Evolutionary conservation across 2,888 invertebrate species (phyloP).

Genomic region (Epirrhoe tristata): DNA sequence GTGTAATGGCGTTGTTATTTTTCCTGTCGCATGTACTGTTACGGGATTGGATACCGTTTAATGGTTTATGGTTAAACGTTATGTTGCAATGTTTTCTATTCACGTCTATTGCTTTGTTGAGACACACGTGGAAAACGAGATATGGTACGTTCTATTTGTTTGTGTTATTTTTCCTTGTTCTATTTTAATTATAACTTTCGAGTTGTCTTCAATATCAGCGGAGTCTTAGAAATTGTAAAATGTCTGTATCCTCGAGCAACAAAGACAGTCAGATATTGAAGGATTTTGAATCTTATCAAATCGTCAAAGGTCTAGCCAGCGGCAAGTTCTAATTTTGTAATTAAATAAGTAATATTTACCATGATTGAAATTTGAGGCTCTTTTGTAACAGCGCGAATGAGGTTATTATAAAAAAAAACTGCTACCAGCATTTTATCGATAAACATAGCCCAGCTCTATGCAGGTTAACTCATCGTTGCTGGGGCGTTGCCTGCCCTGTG

Average conservation of each 20-base stretch:
- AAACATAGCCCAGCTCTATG: slow-evolving; percentile 55
- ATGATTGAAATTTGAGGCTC: too few relatives aligned
- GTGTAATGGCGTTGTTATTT: slow-evolving; percentile 68
- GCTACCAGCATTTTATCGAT: slow-evolving; percentile 28
- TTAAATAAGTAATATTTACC: too few relatives aligned
- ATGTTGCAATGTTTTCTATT: slow-evolving; percentile 55
- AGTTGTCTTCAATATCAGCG: neutral
- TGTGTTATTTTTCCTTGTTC: neutral
- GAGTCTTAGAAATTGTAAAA: too few relatives aligned
- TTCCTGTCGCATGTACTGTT: slow-evolving; percentile 56
- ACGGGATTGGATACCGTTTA: slow-evolving; percentile 63
- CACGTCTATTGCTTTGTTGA: slow-evolving; percentile 43
- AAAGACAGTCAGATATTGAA: too few relatives aligned
- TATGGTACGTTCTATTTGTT: neutral
- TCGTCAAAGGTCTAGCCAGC: too few relatives aligned
- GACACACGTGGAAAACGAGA: neutral
- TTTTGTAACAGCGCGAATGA: too few relatives aligned
- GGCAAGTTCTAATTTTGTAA: too few relatives aligned
- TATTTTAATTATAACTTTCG: neutral
- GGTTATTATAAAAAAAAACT: neutral
- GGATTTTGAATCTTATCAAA: too few relatives aligned
- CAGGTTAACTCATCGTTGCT: slow-evolving; percentile 77
- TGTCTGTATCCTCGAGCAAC: too few relatives aligned
- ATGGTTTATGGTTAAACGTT: slow-evolving; percentile 60
- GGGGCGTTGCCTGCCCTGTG: slow-evolving; percentile 81